Conservation (phyloP, 2,888 invertebrate species). For the Arctia plantaginis region DNA sequence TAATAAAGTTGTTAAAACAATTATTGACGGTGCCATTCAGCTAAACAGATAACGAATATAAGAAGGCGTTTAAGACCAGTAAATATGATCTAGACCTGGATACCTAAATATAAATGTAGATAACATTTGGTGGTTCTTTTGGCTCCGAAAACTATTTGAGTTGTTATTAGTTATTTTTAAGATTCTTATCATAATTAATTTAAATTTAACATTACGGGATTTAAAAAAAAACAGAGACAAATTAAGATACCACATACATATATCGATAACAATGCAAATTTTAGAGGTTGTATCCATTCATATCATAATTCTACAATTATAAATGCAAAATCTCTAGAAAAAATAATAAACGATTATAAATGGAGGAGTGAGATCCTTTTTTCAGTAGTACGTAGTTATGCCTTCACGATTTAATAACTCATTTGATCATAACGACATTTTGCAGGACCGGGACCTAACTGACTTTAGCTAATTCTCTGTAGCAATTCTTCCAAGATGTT, state of each 20-base stretch:
- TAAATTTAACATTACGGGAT: neutral
- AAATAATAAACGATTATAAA: too few relatives aligned
- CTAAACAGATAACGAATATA: too few relatives aligned
- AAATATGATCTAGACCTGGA: too few relatives aligned
- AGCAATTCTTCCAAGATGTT: neutral
- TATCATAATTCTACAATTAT: too few relatives aligned
- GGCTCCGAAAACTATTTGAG: neutral
- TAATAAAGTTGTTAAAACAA: too few relatives aligned
- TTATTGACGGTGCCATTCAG: too few relatives aligned
- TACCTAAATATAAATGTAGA: neutral
- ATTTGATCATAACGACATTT: neutral
- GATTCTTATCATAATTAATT: neutral
- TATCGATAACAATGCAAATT: too few relatives aligned
- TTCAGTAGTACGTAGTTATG: neutral
- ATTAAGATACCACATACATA: neutral
- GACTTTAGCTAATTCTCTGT: neutral
- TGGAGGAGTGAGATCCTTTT: neutral
- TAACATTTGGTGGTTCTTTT: neutral
- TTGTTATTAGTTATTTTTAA: neutral
- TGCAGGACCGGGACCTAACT: neutral
- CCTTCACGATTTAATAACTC: neutral
- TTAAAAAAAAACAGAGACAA: neutral
- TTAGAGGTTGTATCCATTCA: too few relatives aligned
- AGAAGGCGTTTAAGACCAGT: too few relatives aligned
- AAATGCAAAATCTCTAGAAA: too few relatives aligned